Conservation (phyloP, 2,888 invertebrate species). For the Drosophila hawaiiensis region DNA sequence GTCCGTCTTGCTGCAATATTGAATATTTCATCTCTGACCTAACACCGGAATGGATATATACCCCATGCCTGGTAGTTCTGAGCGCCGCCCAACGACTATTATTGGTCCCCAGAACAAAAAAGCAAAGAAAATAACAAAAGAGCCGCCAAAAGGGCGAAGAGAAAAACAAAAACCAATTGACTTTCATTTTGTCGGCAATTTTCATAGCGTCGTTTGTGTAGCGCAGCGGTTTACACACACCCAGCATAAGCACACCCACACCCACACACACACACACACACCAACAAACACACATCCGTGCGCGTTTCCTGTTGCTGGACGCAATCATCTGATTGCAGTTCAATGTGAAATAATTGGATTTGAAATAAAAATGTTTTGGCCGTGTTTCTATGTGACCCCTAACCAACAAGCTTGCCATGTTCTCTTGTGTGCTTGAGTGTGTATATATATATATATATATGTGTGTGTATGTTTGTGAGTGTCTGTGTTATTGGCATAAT, state of each 20-base stretch:
- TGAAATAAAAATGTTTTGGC: slow-evolving; percentile 76
- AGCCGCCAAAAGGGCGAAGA: slow-evolving; percentile 10
- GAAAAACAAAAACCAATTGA: slow-evolving; percentile 68
- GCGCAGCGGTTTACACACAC: slow-evolving; percentile 42
- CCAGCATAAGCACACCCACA: slow-evolving; percentile 11
- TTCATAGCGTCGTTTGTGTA: slow-evolving; percentile 58
- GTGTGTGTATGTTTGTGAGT: slow-evolving; percentile 12
- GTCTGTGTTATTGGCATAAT: slow-evolving; percentile 54
- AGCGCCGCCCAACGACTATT: slow-evolving; percentile 39
- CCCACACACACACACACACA: slow-evolving; percentile 15
- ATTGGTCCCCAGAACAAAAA: slow-evolving; percentile 21
- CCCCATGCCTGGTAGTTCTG: slow-evolving; percentile 31
- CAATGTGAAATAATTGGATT: slow-evolving; percentile 82
- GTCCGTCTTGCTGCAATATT: slow-evolving; percentile 68
- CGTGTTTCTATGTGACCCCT: slow-evolving; percentile 29
- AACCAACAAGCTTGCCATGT: slow-evolving; percentile 19
- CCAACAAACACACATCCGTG: slow-evolving; percentile 15
- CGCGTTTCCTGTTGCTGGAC: slow-evolving; percentile 74
- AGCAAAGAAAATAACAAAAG: slow-evolving; percentile 18
- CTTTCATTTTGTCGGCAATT: slow-evolving; percentile 79
- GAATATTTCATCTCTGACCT: slow-evolving; percentile 69
- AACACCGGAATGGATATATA: slow-evolving; percentile 41
- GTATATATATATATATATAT: background rate
- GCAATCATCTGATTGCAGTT: slow-evolving; percentile 82
- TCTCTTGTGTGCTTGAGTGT: background rate